Evolutionary conservation across 2,888 invertebrate species (phyloP), one percentile per base, ranked within the genome.

Genomic region (Tiliacea citrago): DNA sequence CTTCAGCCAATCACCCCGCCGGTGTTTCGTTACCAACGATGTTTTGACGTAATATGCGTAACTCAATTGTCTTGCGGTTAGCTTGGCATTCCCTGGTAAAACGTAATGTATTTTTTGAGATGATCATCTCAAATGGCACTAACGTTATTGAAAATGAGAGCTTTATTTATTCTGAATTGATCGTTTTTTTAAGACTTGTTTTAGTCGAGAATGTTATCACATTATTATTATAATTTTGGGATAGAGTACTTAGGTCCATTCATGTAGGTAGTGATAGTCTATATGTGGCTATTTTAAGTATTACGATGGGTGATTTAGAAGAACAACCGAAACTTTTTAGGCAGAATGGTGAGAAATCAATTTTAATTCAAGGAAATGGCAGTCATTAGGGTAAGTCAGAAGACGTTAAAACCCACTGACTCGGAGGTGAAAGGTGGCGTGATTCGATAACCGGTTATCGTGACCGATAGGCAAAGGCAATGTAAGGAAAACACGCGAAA

Each of bases 21-120:
- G 77, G 88, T 88, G 81, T 88, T 86, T 84, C 77, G 88, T 86
- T 88, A 87, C 87, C 81, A 84, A 65, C 81, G 78, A 81, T 81
- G 87, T 85, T 85, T 83, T 87, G 86, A 86, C 79, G 84, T 87
- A 85, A 87, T 88, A 80, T 67, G 79, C 77, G 85, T 85, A 85
- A 87, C 85, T 85, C 82, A 85, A 88, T 86, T 88, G 82, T 85
- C 39, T 82, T 86, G 87, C 70, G 88, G 87, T 86, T 76, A 77
- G 49, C 58, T 68, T 57, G 82, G 82, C 63, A 85, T 85, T 84
- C 74, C 78, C 70, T 73, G 78, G 74, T 78, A 81, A 63, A 76
- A 71, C 61, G 75, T 75, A 87, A 75, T 83, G 77, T 77, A 77
- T 87, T 87, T 85, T 85, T 79, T 82, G 51, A 84, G 85, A 65